These are phyloP conservation scores for Drosophila kurseongensis DNA, from an alignment of 1,140 invertebrate genomes.

Conservation along the genomic window DNA sequence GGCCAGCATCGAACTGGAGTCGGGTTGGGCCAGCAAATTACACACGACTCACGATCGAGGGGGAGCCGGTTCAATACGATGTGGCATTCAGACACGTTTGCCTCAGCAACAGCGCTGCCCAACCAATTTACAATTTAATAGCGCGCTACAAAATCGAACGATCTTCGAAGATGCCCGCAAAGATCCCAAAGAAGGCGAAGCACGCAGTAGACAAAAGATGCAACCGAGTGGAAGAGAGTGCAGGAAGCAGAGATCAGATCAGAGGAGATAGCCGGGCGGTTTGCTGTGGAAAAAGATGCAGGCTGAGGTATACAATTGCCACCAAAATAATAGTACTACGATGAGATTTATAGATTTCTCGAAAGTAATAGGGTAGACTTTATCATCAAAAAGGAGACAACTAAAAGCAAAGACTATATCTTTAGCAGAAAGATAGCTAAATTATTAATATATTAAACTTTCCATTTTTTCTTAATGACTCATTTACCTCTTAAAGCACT, in stretches of 20 bases:
- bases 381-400: neutral
- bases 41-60: slow-evolving; percentile 68
- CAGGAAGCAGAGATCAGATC: slow-evolving; percentile 21
- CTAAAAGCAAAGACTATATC: neutral
- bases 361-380: neutral
- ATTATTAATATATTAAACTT: neutral
- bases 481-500: slow-evolving; percentile 7
- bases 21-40: slow-evolving; percentile 67
- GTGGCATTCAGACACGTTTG: slow-evolving; percentile 81
- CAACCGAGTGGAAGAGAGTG: slow-evolving; percentile 2
- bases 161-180: slow-evolving; percentile 42
- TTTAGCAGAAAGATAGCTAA: neutral
- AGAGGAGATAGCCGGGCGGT: neutral
- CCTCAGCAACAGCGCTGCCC: slow-evolving; percentile 66
- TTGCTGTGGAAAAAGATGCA: slow-evolving; percentile 6
- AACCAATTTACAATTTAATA: slow-evolving; percentile 82
- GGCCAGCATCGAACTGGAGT: slow-evolving; percentile 6
- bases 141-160: slow-evolving; percentile 78
- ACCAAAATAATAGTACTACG: neutral
- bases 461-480: slow-evolving; percentile 5
- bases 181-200: slow-evolving; percentile 24
- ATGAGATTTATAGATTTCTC: slow-evolving; percentile 15
- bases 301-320: slow-evolving; percentile 6
- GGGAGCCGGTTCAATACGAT: slow-evolving; percentile 35
- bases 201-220: slow-evolving; percentile 19